Evolutionary conservation across 2,797 vertebrate species (phyloP), one percentile per base, ranked within the genome.

Genomic region (Onychomys leucogaster): DNA sequence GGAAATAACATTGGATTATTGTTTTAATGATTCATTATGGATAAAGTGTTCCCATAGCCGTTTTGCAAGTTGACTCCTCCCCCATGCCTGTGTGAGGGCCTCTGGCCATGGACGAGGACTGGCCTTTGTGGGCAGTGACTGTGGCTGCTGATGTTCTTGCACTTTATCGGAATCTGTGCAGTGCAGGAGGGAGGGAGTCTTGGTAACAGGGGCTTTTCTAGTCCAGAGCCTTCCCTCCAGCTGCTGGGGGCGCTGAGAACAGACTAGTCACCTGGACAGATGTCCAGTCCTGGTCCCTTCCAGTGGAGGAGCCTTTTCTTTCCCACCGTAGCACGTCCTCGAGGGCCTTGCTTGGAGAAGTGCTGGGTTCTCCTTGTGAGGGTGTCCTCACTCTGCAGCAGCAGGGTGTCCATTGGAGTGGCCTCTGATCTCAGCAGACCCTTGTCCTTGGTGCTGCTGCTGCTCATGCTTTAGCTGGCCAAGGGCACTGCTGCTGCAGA

Each of bases 1-100:
- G 96, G n/a, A 95, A 97, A 95, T 91, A 91, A 55, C 83, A 77
- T 78, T 85, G 83, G 55, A 6, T 59, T 86, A 73, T 85, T 88
- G 32, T 91, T 77, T 95, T 93, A 81, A 27, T 67, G 32, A 67
- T 37, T 29, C 2, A 3, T 80, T 90, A 82, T 80, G 75, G 86
- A 93, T 49, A 95, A 86, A 93, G 37, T 87, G 2, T 88, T n/a
- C 6, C 34, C 29, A 1, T 71, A 57, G 37, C 43, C 55, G 19
- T 14, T 89, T 90, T 91, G 43, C 43, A 13, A 65, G 5, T 71
- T 71, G 71, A 83, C 69, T 61, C 21, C 25, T 55, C 43, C 46
- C 71, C 43, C 0, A 2, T 88, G n/a, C 21, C 23, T 21, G 11
- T 17, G 21, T 71, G 32, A 71, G 32, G 49, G 9, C 77, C 49